phyloP scores from a whole-genome alignment of 2,888 invertebrate genomes.

The Alsophila aescularia region DNA sequence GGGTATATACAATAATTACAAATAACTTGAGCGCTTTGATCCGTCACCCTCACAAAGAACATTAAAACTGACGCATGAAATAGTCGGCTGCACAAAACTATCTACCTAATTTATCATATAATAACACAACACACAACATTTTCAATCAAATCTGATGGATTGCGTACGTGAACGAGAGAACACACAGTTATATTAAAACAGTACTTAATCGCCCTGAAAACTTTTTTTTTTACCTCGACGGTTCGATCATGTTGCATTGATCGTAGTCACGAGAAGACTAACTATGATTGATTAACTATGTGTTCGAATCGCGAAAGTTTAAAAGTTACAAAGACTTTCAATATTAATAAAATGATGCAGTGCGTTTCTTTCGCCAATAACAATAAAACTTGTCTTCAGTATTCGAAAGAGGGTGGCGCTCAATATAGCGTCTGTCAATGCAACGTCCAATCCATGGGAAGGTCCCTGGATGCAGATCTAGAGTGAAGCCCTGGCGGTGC shows the following conservation, averaged over 20 bases:
- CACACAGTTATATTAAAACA: too few species aligned
- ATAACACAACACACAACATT: not conserved
- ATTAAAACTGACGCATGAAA: constrained; percentile 20
- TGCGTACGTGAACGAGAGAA: too few species aligned
- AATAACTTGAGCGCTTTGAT: constrained; percentile 68
- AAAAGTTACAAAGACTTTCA: too few species aligned
- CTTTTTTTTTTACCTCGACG: too few species aligned
- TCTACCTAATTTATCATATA: too few species aligned
- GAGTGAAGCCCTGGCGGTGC: constrained; percentile 78
- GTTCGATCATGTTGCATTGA: too few species aligned
- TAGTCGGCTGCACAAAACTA: not conserved
- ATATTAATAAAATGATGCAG: not conserved
- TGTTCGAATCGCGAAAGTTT: too few species aligned
- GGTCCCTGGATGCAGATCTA: constrained; percentile 72
- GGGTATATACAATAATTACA: constrained; percentile 79
- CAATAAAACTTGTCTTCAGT: constrained; percentile 10
- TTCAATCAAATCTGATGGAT: not conserved
- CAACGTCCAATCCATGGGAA: constrained; percentile 79
- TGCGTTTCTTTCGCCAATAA: not conserved
- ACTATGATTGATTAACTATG: too few species aligned
- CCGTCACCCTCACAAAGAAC: constrained; percentile 43
- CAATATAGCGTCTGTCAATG: constrained; percentile 82
- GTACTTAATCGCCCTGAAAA: too few species aligned
- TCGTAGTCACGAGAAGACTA: too few species aligned
- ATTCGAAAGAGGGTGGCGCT: constrained; percentile 53